Percentiles rank a stretch among this genome's conserved stretches.
These are phyloP conservation scores for Bombus impatiens DNA, from an alignment of 1,140 invertebrate species.

Conservation along the genomic window DNA sequence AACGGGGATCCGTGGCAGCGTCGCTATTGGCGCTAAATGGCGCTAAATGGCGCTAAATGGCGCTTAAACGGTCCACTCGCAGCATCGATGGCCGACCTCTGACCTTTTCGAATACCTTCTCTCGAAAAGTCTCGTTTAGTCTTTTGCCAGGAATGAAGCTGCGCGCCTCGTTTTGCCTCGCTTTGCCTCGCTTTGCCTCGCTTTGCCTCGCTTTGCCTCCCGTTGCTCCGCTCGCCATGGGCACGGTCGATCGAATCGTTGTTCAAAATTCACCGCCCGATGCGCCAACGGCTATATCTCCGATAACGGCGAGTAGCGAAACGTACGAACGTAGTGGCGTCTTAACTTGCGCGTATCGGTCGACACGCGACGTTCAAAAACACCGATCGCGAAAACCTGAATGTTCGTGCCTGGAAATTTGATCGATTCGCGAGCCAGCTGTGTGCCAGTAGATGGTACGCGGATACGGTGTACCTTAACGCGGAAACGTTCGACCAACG, in stretches of 20 bases:
- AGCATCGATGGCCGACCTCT: not conserved
- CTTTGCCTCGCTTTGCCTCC: too few relatives aligned
- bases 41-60: conserved; percentile 58
- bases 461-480: not conserved
- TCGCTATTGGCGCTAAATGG: conserved; percentile 54
- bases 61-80: conserved; percentile 50
- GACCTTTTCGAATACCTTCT: not conserved
- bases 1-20: conserved; percentile 58
- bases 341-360: too few relatives aligned
- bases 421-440: not conserved
- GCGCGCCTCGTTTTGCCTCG: too few relatives aligned
- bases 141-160: too few relatives aligned
- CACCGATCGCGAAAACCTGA: too few relatives aligned
- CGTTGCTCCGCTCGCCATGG: too few relatives aligned
- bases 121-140: not conserved
- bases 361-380: too few relatives aligned
- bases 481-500: not conserved
- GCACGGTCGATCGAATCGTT: not conserved
- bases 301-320: too few relatives aligned
- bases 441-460: not conserved
- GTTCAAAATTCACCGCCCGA: not conserved
- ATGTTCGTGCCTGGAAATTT: too few relatives aligned
- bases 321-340: too few relatives aligned
- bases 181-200: too few relatives aligned
- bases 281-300: too few relatives aligned